Conservation (phyloP, 1,140 invertebrate species). For the Aphelinus certus region DNA sequence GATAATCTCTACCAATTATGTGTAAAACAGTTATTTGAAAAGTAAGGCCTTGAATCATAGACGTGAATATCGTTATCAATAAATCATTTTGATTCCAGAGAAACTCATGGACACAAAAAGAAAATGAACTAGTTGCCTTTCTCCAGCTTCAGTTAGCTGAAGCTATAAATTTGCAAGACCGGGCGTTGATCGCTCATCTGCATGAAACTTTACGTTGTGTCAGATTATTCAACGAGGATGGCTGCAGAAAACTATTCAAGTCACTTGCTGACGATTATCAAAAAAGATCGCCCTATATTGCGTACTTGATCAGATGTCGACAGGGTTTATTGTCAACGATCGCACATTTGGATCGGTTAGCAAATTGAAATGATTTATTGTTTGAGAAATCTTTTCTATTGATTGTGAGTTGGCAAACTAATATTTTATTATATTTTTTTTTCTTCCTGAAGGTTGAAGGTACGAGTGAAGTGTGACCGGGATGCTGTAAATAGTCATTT, state of each 20-base stretch:
- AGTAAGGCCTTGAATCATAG: no score
- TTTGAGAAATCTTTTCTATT: not conserved
- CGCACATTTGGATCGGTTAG: conserved; percentile 78
- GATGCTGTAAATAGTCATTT: conserved; percentile 81
- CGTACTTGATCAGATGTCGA: conserved; percentile 85
- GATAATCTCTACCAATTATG: not conserved
- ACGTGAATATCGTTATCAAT: conserved; percentile 7
- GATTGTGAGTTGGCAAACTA: not conserved
- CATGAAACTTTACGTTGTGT: conserved; percentile 88
- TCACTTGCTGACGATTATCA: conserved; percentile 85
- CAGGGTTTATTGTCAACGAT: conserved; percentile 84
- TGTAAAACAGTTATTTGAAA: no score
- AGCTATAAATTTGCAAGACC: conserved; percentile 86
- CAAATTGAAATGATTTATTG: conserved; percentile 4
- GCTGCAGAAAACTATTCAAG: conserved; percentile 79
- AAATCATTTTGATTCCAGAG: conserved; percentile 53
- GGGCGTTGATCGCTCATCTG: conserved; percentile 84
- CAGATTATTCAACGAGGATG: conserved; percentile 76
- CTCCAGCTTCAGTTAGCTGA: conserved; percentile 86
- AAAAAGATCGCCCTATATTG: conserved; percentile 81
- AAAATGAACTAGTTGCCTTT: conserved; percentile 77
- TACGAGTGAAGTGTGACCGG: conserved; percentile 76
- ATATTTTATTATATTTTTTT: conserved; percentile 29
- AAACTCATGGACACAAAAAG: conserved; percentile 65
- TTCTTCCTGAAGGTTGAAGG: conserved; percentile 65